Conservation (phyloP, 30 jellyfish, hydroid and myxozoan species). For the Pseudorhiza aurosa region DNA sequence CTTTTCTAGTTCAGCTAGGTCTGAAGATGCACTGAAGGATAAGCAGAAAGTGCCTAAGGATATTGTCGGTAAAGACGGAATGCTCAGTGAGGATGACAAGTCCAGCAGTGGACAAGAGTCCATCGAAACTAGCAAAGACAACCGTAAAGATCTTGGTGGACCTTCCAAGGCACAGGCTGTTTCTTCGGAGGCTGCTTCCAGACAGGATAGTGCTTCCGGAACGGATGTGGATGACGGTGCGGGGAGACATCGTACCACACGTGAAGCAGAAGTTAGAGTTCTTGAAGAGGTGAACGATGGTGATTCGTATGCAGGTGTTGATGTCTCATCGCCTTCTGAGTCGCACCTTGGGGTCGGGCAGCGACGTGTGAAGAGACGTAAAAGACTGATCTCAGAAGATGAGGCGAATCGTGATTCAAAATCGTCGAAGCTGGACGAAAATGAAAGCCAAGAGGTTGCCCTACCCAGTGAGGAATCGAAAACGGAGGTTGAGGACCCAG, state of each 20-base stretch:
- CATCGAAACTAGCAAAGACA: too few relatives aligned
- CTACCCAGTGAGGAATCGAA: not conserved
- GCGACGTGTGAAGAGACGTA: slow-evolving; percentile 37
- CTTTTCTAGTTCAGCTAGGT: too few relatives aligned
- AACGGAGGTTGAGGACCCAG: not conserved
- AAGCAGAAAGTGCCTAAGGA: not conserved
- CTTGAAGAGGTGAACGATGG: not conserved
- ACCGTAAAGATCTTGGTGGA: too few relatives aligned
- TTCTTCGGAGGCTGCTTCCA: too few relatives aligned
- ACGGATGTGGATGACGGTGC: too few relatives aligned
- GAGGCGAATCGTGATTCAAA: slow-evolving; percentile 6
- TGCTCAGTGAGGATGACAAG: not conserved
- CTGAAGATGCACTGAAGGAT: too few relatives aligned
- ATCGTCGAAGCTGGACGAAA: slow-evolving; percentile 14
- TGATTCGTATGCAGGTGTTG: not conserved
- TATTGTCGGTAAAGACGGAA: too few relatives aligned
- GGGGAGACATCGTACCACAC: too few relatives aligned
- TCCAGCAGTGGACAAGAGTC: too few relatives aligned
- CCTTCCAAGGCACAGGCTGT: too few relatives aligned
- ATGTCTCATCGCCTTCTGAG: not conserved
- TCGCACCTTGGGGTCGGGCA: slow-evolving; percentile 38
- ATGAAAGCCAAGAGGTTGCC: not conserved
- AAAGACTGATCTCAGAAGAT: slow-evolving; percentile 40
- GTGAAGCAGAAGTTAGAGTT: not conserved
- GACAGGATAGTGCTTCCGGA: too few relatives aligned